Base-by-base conservation (phyloP, 1,140 invertebrate species). In the Trypoxylus dichotomus region DNA sequence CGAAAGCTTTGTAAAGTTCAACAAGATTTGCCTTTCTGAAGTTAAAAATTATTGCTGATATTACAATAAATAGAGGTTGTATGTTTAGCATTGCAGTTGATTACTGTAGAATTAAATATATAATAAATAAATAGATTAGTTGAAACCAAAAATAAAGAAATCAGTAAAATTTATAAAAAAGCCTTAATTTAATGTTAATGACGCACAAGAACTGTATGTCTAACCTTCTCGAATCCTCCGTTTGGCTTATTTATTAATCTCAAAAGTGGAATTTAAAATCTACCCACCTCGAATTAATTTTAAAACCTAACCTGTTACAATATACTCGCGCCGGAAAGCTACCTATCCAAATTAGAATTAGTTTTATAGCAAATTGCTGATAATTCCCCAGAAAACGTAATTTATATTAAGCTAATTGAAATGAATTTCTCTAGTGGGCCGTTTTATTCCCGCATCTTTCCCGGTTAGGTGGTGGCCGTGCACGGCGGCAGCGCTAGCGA, bases 371-470 rank as follows among this genome's bases (percentile, higher is more conserved):
- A 68, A 68, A 68, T 68, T 68, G 60, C 27, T 68, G 21, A 68
- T 68, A 68, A 68, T 68, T 24, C 60, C 2, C 60, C 47, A 15
- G 60, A 15, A 68, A 68, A 68, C 27, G 60, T 68, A 68, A 68
- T 68, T 68, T 68, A 68, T 68, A 68, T 68, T 68, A 68, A 29
- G 60, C 15, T 68, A 68, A 68, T 68, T 68, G 60, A 68, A 68
- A 68, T 13, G 19, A 68, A 68, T 68, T 68, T 68, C 60, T 68
- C 60, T 29, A 68, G 60, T 68, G 60, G 60, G 60, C 60, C 60
- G 60, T 68, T 68, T 68, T 68, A 68, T 68, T 68, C 60, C 60
- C 60, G 60, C 21, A 68, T 68, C 60, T 68, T 68, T 68, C 7
- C 25, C 60, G 19, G 60, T 68, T 68, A 68, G 21, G 27, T 2